Percentiles rank a stretch among this genome's conserved stretches.
phyloP scores from a whole-genome alignment of 2,113 vertebrate genomes.

The Laterallus jamaicensis region DNA sequence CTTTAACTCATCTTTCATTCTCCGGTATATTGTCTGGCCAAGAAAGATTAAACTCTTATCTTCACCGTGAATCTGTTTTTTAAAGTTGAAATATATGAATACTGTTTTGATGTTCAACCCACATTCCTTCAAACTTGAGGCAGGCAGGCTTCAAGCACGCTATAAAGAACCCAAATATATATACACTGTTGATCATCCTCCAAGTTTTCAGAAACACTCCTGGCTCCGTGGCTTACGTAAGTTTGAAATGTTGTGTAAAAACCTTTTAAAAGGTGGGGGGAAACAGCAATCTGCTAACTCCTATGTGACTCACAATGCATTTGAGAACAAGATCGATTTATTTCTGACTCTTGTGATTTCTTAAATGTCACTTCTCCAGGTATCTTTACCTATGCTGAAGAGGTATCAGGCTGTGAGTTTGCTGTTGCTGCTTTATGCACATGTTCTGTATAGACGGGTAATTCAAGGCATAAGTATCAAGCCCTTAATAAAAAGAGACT shows the following conservation, averaged over 20 bases:
- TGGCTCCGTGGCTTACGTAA: background rate
- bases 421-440: background rate
- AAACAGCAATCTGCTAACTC: background rate
- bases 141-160: background rate
- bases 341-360: background rate
- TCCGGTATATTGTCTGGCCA: background rate
- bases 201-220: background rate
- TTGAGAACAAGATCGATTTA: background rate
- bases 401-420: background rate
- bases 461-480: background rate
- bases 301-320: background rate
- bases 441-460: background rate
- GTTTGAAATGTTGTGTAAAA: background rate
- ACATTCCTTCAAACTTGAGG: background rate
- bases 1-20: background rate
- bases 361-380: background rate
- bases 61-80: background rate
- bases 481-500: background rate
- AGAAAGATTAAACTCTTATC: background rate
- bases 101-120: background rate
- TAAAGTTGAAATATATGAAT: background rate
- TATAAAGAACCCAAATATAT: background rate
- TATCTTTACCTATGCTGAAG: background rate
- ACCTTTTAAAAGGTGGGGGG: background rate
- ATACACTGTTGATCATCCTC: background rate